Evolutionary conservation across 30 jellyfish, hydroid and myxozoan genomes (phyloP), one percentile per base, ranked within the genome.

Genomic region (Rhopilema esculentum): DNA sequence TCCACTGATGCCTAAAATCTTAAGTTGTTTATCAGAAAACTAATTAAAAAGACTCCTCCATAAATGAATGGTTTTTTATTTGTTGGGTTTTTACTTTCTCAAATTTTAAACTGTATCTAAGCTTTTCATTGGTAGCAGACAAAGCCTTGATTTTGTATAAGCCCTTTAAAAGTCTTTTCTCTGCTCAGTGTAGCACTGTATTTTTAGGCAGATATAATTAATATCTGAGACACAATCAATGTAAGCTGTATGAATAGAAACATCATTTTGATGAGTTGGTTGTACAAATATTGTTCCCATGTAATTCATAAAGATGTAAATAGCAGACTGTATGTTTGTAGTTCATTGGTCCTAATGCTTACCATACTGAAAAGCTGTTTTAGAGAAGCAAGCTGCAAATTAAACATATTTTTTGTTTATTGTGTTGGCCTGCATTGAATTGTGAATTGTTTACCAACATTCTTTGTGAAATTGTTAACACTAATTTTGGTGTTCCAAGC

Each of bases 221-320:
- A 12, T 6, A 40, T 40, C 57, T 40, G 57, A 2, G 57, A 40
- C 57, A 12, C 17, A 63, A 51, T 51, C 18, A 2, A 63, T 1
- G 73, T 24, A n/a, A 63, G 6, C 29, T 19, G 73, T 63, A 19
- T 63, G 30, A n/a, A 24, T 2, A 63, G 29, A 24, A 17, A 63
- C 73, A 24, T 63, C 29, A 24, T 63, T 24, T 63, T n/a, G 30
- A 63, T 19, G 30, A 20, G 82, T 71, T 71, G 82, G 82, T 71
- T 71, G 82, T 71, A 71, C 23, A 71, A 30, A 71, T 26, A 71
- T 71, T 63, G 17, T 71, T 29, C 0, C 64, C 62, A 40, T 12
- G 28, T 71, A 20, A 71, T 29, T 26, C 24, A 71, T 26, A 22
- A 26, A 26, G 82, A 26, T 26, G 27, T 26, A 26, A 71, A 53